A percentile compares a stretch with the other conserved stretches of the same genome.
Conservation (phyloP, 2,113 vertebrate species). For the Melospiza melodia region DNA sequence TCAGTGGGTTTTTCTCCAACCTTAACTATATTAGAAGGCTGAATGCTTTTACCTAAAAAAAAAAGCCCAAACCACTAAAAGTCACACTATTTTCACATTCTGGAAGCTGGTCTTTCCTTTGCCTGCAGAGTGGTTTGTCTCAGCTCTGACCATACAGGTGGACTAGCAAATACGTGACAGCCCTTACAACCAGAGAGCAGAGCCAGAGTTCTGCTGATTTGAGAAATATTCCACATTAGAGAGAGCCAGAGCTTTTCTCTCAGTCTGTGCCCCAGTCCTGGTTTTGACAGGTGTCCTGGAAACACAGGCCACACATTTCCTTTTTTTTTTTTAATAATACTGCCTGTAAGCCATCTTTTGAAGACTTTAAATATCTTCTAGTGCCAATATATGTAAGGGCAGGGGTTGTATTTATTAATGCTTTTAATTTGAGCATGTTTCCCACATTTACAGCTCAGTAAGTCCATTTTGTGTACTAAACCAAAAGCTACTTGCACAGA, state of each 20-base stretch:
- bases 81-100: background rate
- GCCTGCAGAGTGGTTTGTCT: background rate
- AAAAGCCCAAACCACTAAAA: background rate
- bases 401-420: background rate
- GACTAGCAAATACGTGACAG: background rate
- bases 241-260: background rate
- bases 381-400: background rate
- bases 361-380: background rate
- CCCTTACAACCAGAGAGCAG: background rate
- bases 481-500: background rate
- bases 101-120: background rate
- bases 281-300: background rate
- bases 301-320: background rate
- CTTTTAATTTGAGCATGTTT: background rate
- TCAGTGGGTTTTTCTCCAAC: background rate
- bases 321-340: background rate
- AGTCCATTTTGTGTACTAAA: background rate
- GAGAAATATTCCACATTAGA: background rate
- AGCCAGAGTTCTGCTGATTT: background rate
- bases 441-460: background rate
- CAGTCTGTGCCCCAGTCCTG: fast-evolving
- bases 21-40: background rate
- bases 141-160: background rate
- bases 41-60: background rate
- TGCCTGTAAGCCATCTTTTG: background rate